phyloP scores from a whole-genome alignment of 2,797 vertebrate genomes.

The Merluccius polli region DNA sequence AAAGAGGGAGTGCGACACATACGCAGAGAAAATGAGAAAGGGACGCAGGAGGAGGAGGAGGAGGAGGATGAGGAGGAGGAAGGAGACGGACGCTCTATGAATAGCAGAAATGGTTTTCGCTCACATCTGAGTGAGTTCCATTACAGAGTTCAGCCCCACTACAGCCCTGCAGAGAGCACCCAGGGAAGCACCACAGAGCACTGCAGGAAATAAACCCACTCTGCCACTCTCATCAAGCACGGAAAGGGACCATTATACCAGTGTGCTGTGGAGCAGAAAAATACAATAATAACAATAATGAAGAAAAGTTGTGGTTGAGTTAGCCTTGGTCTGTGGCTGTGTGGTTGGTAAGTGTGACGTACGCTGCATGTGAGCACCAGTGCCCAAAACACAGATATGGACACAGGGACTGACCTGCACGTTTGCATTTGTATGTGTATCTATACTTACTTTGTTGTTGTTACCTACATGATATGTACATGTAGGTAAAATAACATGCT shows the following conservation, averaged over 20 bases:
- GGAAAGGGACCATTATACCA: neutral
- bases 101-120: slow-evolving; percentile 41
- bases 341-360: no score
- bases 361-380: no score
- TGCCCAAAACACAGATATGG: no score
- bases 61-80: neutral
- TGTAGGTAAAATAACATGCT: neutral
- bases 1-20: neutral
- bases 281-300: neutral
- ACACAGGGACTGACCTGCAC: no score
- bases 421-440: neutral
- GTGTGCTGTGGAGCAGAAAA: neutral
- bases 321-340: neutral
- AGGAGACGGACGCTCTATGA: slow-evolving; percentile 49
- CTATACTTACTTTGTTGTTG: neutral
- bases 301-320: neutral
- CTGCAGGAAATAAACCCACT: neutral
- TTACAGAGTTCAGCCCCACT: neutral
- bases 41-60: neutral
- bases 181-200: no score
- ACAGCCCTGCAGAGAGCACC: no score
- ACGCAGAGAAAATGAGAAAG: neutral
- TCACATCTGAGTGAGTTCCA: slow-evolving; percentile 48
- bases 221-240: neutral
- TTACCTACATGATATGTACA: neutral